Evolutionary conservation across 2,797 vertebrate species (phyloP).

Genomic region (Dicrostonyx torquatus): DNA sequence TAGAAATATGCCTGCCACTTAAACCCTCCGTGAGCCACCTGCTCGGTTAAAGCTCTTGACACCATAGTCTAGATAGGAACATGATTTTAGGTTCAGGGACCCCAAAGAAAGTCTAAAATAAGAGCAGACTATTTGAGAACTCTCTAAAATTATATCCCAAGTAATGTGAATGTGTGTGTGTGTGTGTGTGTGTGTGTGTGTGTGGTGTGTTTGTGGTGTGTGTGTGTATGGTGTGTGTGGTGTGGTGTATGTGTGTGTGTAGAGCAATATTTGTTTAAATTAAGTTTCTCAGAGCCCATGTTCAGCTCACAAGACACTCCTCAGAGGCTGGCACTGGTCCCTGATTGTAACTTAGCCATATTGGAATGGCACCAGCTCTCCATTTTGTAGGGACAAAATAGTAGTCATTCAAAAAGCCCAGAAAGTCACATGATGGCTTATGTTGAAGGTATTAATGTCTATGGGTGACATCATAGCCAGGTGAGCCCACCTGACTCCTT

Average conservation of each 20-base stretch:
- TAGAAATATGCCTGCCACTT: too few species aligned
- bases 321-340: background rate
- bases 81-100: background rate
- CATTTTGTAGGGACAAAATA: background rate
- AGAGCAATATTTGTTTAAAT: background rate
- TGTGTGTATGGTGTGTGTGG: background rate
- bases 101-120: background rate
- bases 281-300: background rate
- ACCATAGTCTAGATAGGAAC: background rate
- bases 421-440: background rate
- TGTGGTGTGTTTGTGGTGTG: too few species aligned
- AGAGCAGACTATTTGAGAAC: background rate
- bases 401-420: background rate
- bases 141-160: background rate
- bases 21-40: background rate
- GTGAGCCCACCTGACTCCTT: background rate
- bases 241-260: background rate
- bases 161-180: too few species aligned
- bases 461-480: background rate
- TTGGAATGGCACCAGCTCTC: background rate
- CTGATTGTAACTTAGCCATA: background rate
- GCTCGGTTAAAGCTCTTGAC: background rate
- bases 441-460: background rate
- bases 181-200: background rate
- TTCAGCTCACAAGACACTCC: background rate